Percentiles rank a stretch among this genome's conserved stretches.
Conservation (phyloP, 2,113 vertebrate genomes). For the Protomyctophum bolini region DNA sequence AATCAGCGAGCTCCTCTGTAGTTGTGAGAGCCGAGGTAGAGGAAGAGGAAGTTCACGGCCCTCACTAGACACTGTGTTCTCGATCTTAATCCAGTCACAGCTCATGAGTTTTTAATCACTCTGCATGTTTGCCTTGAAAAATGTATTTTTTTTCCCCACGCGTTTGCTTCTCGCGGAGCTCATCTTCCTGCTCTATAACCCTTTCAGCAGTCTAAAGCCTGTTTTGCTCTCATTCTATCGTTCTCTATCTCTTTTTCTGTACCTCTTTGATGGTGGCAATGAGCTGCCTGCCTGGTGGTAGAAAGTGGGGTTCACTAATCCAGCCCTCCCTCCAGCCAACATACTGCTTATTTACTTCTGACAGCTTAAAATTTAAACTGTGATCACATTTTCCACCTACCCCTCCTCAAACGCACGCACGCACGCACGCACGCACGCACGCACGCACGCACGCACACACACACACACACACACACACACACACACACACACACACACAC, state of each 20-base stretch:
- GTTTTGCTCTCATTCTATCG: not conserved
- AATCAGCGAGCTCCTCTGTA: not conserved
- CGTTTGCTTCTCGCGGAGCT: not conserved
- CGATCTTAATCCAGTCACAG: conserved; percentile 20
- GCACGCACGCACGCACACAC: no score
- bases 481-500: no score
- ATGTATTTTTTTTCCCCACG: conserved; percentile 20
- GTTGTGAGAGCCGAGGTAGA: conserved; percentile 4
- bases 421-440: no score
- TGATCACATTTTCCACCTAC: conserved; percentile 72
- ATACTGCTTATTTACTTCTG: conserved; percentile 68
- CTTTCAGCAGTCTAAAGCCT: conserved; percentile 48
- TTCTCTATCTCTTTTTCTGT: conserved; percentile 14
- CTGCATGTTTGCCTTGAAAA: conserved; percentile 13
- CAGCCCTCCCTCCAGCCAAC: conserved; percentile 44
- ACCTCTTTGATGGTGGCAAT: conserved; percentile 55
- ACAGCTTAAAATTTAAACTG: conserved; percentile 73
- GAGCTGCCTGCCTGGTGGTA: conserved; percentile 33
- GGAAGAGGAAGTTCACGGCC: conserved; percentile 8
- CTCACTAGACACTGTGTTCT: conserved; percentile 26
- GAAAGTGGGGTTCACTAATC: conserved; percentile 57
- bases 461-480: no score
- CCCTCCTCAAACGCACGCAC: conserved; percentile 34
- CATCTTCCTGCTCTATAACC: conserved; percentile 36
- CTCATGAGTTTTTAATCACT: conserved; percentile 1